phyloP scores from a whole-genome alignment of 1,140 invertebrate species.

The Radopholus similis region DNA sequence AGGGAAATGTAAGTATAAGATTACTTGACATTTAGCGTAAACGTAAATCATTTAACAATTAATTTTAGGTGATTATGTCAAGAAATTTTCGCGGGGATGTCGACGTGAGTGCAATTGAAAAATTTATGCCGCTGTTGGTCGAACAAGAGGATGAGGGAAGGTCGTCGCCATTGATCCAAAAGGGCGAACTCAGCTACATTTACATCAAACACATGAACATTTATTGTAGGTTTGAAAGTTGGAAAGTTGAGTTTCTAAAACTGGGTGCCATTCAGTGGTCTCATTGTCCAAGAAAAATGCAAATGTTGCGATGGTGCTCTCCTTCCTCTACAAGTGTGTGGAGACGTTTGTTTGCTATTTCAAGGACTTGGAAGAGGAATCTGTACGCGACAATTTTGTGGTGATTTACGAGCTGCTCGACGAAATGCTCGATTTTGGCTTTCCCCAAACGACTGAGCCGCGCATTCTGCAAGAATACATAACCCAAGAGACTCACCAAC shows the following conservation, averaged over 20 bases:
- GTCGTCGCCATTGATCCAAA: conserved; percentile 69
- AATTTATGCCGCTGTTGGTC: conserved; percentile 88
- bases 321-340: conserved; percentile 94
- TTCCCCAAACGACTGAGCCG: conserved; percentile 76
- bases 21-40: conserved; percentile 15
- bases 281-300: conserved; percentile 95
- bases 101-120: conserved; percentile 91
- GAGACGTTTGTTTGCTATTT: conserved; percentile 96
- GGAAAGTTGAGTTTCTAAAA: neutral
- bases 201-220: conserved; percentile 99
- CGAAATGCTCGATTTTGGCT: conserved; percentile 93
- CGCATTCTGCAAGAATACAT: conserved; percentile 96
- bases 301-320: conserved; percentile 91
- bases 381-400: conserved; percentile 98
- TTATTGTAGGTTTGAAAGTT: conserved; percentile 66
- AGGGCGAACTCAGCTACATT: conserved; percentile 84
- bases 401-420: conserved; percentile 97
- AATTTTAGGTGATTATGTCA: conserved; percentile 75
- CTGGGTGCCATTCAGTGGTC: conserved; percentile 69
- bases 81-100: conserved; percentile 97
- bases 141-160: conserved; percentile 78
- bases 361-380: conserved; percentile 98
- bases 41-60: neutral
- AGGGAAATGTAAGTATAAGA: conserved; percentile 76
- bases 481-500: conserved; percentile 97